Base-by-base conservation (phyloP, 2,797 vertebrate species). In the Gallinago nigripennis region DNA sequence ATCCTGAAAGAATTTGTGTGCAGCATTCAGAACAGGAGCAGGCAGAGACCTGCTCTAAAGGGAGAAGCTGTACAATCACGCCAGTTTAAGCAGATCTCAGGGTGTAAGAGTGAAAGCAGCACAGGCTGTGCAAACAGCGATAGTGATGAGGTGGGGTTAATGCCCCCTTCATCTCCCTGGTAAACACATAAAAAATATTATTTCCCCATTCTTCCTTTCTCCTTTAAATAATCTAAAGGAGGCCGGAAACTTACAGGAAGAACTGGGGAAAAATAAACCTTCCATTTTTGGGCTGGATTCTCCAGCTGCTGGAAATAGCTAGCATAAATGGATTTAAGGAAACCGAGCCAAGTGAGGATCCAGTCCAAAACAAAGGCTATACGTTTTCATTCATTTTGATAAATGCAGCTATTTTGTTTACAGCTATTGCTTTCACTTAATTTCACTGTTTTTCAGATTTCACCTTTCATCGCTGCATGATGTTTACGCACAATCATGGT, bases 401-500 rank as follows among this genome's bases (percentile, higher is more conserved):
- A 80, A 92, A 82, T 41, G 25, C 43, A 80, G 43, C 23, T 93
- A 23, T 73, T 90, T 68, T 85, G 45, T 72, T 90, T 91, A 71
- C 30, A 87, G 64, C 65, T 90, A 61, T 11, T 65, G 39, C 37
- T 89, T 95, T 92, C 81, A 61, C 17, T 79, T 79, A 5, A 48
- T 93, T 77, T 73, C n/a, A 69, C 64, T 57, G 33, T 57, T 92
- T 94, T 94, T 93, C 58, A 87, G 64, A 84, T 88, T 90, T 90
- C 64, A 86, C 64, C 88, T 95, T 71, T 82, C 75, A 89, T 87
- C 21, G 12, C 14, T 80, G 39, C 37, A 28, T 41, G 31, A 51
- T 77, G 30, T 89, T 97, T 95, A 88, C 8, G 4, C 54, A 77
- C 53, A 92, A n/a, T 41, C 63, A 80, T 0, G 1, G 54, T 66